These are phyloP conservation scores for Mus caroli DNA, from an alignment of 2,797 vertebrate species.

Conservation along the genomic window DNA sequence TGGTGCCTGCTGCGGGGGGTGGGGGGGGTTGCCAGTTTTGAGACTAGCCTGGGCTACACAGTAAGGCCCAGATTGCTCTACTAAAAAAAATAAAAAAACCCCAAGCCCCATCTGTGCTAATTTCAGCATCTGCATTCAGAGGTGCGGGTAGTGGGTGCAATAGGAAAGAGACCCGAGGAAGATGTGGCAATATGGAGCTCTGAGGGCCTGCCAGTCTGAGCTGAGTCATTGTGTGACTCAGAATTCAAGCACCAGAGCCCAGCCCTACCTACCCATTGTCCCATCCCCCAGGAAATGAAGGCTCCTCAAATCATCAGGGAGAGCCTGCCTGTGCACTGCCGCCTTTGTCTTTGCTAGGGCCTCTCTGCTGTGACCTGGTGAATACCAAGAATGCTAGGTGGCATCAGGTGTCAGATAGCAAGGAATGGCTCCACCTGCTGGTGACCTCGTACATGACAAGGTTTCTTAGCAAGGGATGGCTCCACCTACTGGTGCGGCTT, in stretches of 20 bases:
- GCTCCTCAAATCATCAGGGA: neutral
- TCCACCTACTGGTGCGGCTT: neutral
- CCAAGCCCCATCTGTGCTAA: neutral
- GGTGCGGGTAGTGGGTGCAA: neutral
- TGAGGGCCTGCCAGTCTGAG: slow-evolving; percentile 11
- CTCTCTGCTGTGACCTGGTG: accelerated
- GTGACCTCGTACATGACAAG: neutral
- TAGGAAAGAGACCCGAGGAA: neutral
- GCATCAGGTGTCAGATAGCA: neutral
- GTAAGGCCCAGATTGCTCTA: neutral
- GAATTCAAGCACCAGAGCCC: neutral
- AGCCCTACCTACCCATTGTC: neutral
- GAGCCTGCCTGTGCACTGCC: neutral
- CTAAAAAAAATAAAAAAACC: neutral
- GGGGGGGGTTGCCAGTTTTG: neutral
- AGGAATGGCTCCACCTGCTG: neutral
- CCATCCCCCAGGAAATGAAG: neutral
- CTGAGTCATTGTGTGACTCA: slow-evolving; percentile 77
- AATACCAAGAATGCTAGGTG: neutral
- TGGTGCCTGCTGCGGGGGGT: neutral
- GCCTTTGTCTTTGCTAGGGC: neutral
- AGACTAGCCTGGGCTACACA: neutral
- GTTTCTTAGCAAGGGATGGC: neutral
- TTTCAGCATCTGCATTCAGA: neutral
- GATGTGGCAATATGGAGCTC: neutral